These are phyloP conservation scores for Spermophilus dauricus DNA, from an alignment of 2,113 vertebrate genomes.

Conservation along the genomic window DNA sequence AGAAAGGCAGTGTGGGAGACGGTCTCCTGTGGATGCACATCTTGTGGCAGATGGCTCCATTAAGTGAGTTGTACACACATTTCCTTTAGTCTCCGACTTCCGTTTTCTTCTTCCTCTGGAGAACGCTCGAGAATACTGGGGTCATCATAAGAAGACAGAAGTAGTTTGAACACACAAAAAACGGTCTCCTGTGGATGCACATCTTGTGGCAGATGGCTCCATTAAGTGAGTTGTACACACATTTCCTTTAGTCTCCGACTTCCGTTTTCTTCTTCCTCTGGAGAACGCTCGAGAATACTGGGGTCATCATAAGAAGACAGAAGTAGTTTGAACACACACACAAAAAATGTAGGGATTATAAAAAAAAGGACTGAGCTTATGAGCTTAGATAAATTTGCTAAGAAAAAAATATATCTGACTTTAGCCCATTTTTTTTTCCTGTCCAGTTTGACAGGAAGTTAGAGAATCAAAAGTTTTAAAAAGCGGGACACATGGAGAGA, in stretches of 20 bases:
- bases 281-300: background rate
- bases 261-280: conserved; percentile 29
- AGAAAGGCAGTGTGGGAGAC: background rate
- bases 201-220: background rate
- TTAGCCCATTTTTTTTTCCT: background rate
- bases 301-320: background rate
- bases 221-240: background rate
- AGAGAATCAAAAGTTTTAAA: conserved; percentile 64
- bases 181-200: no score
- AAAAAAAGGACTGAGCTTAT: background rate
- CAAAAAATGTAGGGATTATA: background rate
- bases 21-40: background rate
- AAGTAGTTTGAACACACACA: conserved; percentile 20
- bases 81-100: background rate
- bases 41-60: background rate
- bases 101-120: conserved; percentile 15
- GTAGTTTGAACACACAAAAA: conserved; percentile 23
- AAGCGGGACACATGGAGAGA: conserved; percentile 51
- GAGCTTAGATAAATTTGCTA: conserved; percentile 39
- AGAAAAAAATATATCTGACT: background rate
- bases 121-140: background rate
- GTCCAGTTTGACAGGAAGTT: conserved; percentile 49
- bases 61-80: background rate
- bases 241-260: background rate
- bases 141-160: background rate